Evolutionary conservation across 2,888 invertebrate species (phyloP).

Genomic region (Trachelus iudaicus): DNA sequence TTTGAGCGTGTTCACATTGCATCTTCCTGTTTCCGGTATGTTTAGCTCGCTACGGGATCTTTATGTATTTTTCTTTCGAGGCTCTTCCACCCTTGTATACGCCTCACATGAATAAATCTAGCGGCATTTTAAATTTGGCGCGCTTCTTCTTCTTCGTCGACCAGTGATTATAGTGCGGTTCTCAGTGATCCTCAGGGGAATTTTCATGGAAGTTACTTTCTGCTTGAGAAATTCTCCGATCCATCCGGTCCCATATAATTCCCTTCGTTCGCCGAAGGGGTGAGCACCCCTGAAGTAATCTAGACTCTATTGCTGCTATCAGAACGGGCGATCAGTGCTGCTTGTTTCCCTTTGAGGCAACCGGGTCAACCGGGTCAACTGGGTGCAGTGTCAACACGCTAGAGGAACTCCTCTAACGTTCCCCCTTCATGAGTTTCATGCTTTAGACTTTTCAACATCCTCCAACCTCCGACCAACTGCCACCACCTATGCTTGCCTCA

Average conservation of each 20-base stretch:
- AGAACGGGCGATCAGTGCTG: conserved; percentile 48
- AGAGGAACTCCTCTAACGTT: conserved; percentile 47
- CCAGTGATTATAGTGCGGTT: conserved; percentile 42
- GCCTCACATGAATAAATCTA: conserved; percentile 13
- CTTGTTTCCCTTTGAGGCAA: conserved; percentile 56
- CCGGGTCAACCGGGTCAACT: conserved; percentile 56
- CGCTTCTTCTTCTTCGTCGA: conserved; percentile 38
- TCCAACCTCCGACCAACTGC: not conserved
- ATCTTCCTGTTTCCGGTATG: not conserved
- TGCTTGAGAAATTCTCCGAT: not conserved
- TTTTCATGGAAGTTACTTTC: not conserved
- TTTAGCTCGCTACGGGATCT: not conserved
- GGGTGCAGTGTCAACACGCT: conserved; percentile 55
- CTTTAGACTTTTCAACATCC: not conserved
- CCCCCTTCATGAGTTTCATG: conserved; percentile 18
- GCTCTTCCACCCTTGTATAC: not conserved
- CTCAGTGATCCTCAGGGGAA: not conserved
- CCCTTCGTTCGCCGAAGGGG: conserved; percentile 8
- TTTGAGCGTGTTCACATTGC: not conserved
- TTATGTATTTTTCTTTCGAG: not conserved
- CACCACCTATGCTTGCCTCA: not conserved
- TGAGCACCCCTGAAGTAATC: conserved; percentile 55
- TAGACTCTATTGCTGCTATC: conserved; percentile 58
- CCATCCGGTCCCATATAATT: not conserved
- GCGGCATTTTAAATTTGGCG: conserved; percentile 39